Percentiles rank a stretch among this genome's conserved stretches.
These are phyloP conservation scores for Fulmarus glacialis DNA, from an alignment of 2,113 vertebrate genomes.

Conservation along the genomic window DNA sequence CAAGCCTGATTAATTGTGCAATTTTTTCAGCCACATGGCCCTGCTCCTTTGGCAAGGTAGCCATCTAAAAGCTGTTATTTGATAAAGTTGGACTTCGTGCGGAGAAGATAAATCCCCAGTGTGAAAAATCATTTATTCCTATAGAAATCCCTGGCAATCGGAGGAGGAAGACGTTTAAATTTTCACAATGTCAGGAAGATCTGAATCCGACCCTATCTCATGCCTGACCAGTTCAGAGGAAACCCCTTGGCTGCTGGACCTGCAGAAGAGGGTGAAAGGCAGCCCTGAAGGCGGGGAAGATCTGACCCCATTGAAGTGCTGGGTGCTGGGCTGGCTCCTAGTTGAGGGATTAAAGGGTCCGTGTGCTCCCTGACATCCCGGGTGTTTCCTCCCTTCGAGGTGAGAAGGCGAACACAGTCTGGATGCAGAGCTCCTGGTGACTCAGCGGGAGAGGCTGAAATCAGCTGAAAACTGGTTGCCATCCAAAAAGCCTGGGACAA, in stretches of 20 bases:
- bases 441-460: background rate
- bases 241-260: background rate
- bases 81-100: background rate
- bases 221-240: background rate
- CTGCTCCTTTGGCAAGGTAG: background rate
- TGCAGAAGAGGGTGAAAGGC: background rate
- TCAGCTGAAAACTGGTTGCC: conserved; percentile 1
- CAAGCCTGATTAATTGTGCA: background rate
- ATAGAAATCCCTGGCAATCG: background rate
- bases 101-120: background rate
- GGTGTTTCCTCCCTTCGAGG: background rate
- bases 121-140: background rate
- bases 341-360: background rate
- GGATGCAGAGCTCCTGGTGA: background rate
- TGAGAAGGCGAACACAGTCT: background rate
- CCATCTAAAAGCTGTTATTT: background rate
- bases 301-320: background rate
- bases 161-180: background rate
- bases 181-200: background rate
- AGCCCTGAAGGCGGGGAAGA: background rate
- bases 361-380: background rate
- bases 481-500: conserved; percentile 43
- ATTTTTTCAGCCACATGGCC: background rate
- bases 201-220: background rate
- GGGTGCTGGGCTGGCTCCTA: background rate